phyloP scores from a whole-genome alignment of 2,113 vertebrate species.

The Castor canadensis region DNA sequence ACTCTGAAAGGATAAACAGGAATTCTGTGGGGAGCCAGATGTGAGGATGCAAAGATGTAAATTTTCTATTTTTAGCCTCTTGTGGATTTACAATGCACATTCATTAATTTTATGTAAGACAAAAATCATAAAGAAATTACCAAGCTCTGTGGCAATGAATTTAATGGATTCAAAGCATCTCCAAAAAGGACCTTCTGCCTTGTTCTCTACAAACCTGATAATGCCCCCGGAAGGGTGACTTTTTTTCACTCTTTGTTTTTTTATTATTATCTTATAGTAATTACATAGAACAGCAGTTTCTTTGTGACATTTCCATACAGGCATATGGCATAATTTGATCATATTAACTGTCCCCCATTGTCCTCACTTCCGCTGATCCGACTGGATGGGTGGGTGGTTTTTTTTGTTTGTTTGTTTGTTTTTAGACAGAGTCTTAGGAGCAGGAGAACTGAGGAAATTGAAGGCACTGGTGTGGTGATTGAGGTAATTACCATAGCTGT shows the following conservation, averaged over 20 bases:
- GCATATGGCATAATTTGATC: too few species aligned
- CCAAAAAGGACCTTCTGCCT: not conserved
- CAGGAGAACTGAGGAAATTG: too few species aligned
- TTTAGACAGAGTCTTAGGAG: too few species aligned
- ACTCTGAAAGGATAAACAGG: not conserved
- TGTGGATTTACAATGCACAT: not conserved
- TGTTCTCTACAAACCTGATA: not conserved
- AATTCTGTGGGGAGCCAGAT: not conserved
- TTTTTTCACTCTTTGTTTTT: not conserved
- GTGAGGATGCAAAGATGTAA: not conserved
- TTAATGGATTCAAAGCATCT: not conserved
- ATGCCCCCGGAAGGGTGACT: not conserved
- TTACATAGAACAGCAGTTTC: too few species aligned
- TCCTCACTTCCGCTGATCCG: too few species aligned
- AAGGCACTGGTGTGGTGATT: too few species aligned
- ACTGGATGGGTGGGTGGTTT: too few species aligned
- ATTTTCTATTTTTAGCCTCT: not conserved
- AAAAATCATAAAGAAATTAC: not conserved
- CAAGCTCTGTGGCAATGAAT: not conserved
- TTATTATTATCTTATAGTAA: too few species aligned
- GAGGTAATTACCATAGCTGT: too few species aligned
- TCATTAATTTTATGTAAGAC: not conserved
- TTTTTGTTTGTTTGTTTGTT: too few species aligned
- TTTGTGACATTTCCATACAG: too few species aligned
- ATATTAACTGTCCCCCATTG: too few species aligned